Conservation (phyloP, 2,888 invertebrate species). For the Lycia hirtaria region DNA sequence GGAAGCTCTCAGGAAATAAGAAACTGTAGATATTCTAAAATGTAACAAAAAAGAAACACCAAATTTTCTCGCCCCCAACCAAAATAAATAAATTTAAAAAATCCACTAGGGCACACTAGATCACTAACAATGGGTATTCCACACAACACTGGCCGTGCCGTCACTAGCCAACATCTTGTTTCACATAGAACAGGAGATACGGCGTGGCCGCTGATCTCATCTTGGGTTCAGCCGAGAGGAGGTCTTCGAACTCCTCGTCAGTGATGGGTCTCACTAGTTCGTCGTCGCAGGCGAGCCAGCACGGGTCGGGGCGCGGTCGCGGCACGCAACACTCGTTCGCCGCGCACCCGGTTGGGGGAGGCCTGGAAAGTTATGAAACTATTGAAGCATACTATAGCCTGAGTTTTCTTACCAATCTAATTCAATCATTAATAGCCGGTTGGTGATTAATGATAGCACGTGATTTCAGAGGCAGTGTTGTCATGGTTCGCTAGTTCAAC, state of each 20-base stretch:
- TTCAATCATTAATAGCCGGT: too few species aligned
- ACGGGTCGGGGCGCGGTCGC: slow-evolving; percentile 67
- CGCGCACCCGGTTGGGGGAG: slow-evolving; percentile 68
- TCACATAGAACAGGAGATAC: slow-evolving; percentile 93
- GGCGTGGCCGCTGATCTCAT: slow-evolving; percentile 92
- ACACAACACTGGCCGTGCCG: not conserved
- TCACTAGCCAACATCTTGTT: slow-evolving; percentile 81
- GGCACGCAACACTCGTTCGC: slow-evolving; percentile 85
- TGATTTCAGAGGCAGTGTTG: too few species aligned
- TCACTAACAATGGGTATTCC: slow-evolving; percentile 17
- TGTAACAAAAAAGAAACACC: not conserved
- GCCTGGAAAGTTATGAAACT: too few species aligned
- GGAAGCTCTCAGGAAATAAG: too few species aligned
- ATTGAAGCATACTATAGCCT: too few species aligned
- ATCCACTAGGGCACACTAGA: too few species aligned
- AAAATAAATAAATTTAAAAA: not conserved
- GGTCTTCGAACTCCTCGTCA: slow-evolving; percentile 91
- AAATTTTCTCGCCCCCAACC: not conserved
- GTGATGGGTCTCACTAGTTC: slow-evolving; percentile 93
- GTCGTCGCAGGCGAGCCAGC: slow-evolving; percentile 96
- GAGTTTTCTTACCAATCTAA: too few species aligned
- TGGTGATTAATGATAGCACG: too few species aligned
- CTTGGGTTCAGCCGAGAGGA: slow-evolving; percentile 89
- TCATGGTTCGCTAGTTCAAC: too few species aligned
- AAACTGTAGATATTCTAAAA: too few species aligned